Evolutionary conservation across 2,888 invertebrate genomes (phyloP).

Genomic region (Eristalinus aeneus): DNA sequence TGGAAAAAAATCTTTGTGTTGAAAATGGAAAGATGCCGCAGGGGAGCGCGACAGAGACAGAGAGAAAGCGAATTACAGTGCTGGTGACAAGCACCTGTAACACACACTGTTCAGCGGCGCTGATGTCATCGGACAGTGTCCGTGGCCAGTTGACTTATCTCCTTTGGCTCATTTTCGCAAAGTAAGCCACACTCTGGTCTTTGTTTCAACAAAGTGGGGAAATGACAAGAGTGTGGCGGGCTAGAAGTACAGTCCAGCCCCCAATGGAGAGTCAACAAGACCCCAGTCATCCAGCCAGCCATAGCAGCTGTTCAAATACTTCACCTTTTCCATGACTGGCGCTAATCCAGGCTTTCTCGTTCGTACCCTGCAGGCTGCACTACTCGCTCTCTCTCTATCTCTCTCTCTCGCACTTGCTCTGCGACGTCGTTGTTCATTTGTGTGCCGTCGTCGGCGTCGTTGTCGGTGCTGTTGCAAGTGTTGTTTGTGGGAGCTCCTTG

Average conservation of each 20-base stretch:
- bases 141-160: conserved; percentile 7
- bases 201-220: conserved; percentile 5
- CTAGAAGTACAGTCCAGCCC: not conserved
- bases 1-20: not conserved
- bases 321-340: conserved; percentile 22
- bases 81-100: not conserved
- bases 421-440: not conserved
- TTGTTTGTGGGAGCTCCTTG: not conserved
- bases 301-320: conserved; percentile 46
- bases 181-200: not conserved
- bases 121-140: not conserved
- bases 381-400: too few relatives aligned
- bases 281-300: not conserved
- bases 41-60: not conserved
- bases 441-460: not conserved
- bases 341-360: conserved; percentile 31
- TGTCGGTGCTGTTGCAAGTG: not conserved
- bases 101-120: conserved; percentile 20
- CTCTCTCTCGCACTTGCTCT: too few relatives aligned
- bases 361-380: too few relatives aligned
- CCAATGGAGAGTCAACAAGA: not conserved
- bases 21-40: not conserved
- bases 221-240: not conserved
- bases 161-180: not conserved
- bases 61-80: not conserved